Conservation (phyloP, 37 sponge, comb jelly and placozoan genomes). For the Diacarnus erythraeanus region DNA sequence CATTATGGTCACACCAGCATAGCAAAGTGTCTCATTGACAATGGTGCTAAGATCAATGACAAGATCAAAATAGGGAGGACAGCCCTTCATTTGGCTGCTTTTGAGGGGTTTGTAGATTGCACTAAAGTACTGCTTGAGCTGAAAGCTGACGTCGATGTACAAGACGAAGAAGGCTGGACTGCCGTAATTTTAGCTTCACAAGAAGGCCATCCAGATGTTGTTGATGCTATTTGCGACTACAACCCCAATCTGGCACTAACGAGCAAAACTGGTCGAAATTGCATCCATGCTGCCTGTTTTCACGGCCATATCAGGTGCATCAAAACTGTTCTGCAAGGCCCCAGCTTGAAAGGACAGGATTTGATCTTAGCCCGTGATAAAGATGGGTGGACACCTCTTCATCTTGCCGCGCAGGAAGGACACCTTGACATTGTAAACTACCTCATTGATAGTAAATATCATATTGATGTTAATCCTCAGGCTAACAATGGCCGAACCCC, state of each 20-base stretch:
- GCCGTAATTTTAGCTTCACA: conserved; percentile 76
- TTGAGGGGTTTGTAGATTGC: conserved; percentile 76
- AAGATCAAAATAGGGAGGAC: conserved; percentile 75
- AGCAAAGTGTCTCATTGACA: conserved; percentile 43
- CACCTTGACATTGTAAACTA: conserved; percentile 63
- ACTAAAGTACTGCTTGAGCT: conserved; percentile 56
- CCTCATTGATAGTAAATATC: conserved; percentile 24
- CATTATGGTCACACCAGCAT: conserved; percentile 68
- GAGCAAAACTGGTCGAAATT: conserved; percentile 75
- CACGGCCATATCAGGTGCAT: conserved; percentile 72
- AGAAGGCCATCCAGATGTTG: conserved; percentile 74
- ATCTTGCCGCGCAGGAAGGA: conserved; percentile 79
- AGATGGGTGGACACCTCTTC: conserved; percentile 85
- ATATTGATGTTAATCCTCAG: conserved; percentile 26
- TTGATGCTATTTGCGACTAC: conserved; percentile 36
- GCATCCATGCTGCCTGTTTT: conserved; percentile 77
- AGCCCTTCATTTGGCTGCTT: conserved; percentile 79
- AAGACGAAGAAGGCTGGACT: conserved; percentile 83
- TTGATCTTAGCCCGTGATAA: conserved; percentile 47
- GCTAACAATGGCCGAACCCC: conserved; percentile 82
- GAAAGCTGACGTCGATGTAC: conserved; percentile 54
- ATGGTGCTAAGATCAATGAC: conserved; percentile 55
- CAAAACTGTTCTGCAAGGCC: conserved; percentile 31
- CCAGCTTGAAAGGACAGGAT: neutral
- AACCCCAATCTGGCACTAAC: conserved; percentile 48